Conservation (phyloP, 2,113 vertebrate genomes). For the Saccopteryx leptura region DNA sequence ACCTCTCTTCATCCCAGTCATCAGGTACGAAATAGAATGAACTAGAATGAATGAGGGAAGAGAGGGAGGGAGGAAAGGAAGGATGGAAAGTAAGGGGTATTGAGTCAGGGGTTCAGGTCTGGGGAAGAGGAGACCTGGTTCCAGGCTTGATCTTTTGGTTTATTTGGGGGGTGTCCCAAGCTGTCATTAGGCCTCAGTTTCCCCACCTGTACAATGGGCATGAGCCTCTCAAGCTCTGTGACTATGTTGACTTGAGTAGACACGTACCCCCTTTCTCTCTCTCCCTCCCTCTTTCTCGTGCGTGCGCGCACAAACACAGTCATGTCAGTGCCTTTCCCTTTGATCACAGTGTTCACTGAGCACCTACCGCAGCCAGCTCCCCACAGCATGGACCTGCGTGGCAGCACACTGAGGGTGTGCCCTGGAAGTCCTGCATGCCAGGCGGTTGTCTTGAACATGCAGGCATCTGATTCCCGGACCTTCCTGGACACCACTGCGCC, state of each 20-base stretch:
- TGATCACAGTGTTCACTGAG: neutral
- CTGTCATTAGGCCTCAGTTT: neutral
- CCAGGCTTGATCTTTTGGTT: neutral
- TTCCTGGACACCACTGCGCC: neutral
- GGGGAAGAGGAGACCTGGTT: neutral
- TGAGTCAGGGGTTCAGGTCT: neutral
- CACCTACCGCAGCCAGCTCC: too few relatives aligned
- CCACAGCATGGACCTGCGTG: neutral
- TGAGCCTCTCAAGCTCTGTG: neutral
- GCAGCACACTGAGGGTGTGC: neutral
- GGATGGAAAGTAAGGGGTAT: neutral
- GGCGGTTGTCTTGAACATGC: neutral
- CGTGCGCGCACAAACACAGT: neutral
- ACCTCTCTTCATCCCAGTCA: neutral
- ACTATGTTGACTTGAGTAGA: neutral
- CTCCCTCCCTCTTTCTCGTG: neutral
- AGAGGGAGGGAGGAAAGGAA: too few relatives aligned
- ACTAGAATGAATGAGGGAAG: neutral
- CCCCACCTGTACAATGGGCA: neutral
- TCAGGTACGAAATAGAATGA: neutral
- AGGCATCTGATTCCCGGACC: neutral
- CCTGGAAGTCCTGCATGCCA: neutral
- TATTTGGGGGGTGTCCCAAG: neutral
- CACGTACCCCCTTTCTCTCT: neutral
- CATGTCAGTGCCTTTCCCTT: accelerated